These are phyloP conservation scores for Lamellibrachia satsuma DNA, from an alignment of 2,888 invertebrate genomes.

Conservation along the genomic window DNA sequence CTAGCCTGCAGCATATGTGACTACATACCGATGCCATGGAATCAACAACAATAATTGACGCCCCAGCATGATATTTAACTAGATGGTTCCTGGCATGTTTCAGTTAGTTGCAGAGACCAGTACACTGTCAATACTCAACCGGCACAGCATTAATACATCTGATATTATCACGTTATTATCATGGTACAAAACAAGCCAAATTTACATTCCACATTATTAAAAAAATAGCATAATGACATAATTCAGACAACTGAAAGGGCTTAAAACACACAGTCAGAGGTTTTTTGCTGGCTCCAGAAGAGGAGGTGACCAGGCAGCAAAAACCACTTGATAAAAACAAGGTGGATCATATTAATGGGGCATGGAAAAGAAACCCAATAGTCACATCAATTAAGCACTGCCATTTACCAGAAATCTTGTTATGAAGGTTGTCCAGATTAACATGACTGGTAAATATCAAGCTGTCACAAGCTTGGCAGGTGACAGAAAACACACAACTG, in stretches of 20 bases:
- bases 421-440: neutral
- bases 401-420: neutral
- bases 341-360: neutral
- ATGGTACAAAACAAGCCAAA: neutral
- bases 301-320: neutral
- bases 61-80: neutral
- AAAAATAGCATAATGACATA: neutral
- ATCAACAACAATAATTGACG: neutral
- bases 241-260: neutral
- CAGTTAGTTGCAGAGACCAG: too few relatives aligned
- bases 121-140: neutral
- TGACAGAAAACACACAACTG: constrained; percentile 10
- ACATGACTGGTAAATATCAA: neutral
- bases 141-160: neutral
- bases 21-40: neutral
- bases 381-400: constrained; percentile 17
- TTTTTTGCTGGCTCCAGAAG: neutral
- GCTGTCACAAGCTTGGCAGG: constrained; percentile 2
- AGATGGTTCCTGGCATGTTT: neutral
- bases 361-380: neutral
- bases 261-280: neutral
- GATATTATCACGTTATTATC: neutral
- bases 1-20: neutral
- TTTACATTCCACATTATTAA: neutral
- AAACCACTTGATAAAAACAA: neutral